Percentiles rank a stretch among this genome's conserved stretches.
Conservation (phyloP, 1,140 invertebrate species). For the Microplitis demolitor region DNA sequence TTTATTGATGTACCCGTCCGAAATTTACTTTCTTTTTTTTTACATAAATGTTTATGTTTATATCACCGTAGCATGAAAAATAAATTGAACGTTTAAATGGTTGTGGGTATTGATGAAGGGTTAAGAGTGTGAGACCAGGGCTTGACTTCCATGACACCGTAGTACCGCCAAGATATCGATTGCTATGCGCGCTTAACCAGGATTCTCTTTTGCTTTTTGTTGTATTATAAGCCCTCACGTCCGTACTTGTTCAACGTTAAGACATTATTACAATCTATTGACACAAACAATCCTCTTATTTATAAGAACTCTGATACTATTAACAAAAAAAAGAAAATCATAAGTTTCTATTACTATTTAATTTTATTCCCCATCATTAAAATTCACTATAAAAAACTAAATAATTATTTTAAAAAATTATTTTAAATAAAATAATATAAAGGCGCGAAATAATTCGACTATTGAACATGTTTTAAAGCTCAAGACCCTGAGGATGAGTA, state of each 20-base stretch:
- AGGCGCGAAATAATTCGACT: too few relatives aligned
- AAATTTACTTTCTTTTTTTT: too few relatives aligned
- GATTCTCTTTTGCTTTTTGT: neutral
- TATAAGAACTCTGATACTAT: neutral
- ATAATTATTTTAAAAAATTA: too few relatives aligned
- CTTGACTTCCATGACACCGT: conserved; percentile 19
- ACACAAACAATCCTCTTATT: neutral
- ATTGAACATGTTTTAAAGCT: too few relatives aligned
- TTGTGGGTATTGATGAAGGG: conserved; percentile 5
- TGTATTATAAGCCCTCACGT: neutral
- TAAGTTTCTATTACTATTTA: too few relatives aligned
- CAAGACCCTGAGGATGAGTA: too few relatives aligned
- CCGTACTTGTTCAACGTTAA: neutral
- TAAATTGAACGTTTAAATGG: neutral
- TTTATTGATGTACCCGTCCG: too few relatives aligned
- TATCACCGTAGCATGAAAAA: neutral
- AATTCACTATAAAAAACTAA: too few relatives aligned
- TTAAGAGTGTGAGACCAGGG: conserved; percentile 3
- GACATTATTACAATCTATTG: neutral
- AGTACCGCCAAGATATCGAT: conserved; percentile 23
- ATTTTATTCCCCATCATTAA: too few relatives aligned
- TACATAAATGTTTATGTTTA: neutral
- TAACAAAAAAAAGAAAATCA: too few relatives aligned
- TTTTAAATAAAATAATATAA: too few relatives aligned
- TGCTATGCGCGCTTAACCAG: neutral